These are phyloP conservation scores for Dendrolimus pini DNA, from an alignment of 2,888 invertebrate species.

Conservation along the genomic window DNA sequence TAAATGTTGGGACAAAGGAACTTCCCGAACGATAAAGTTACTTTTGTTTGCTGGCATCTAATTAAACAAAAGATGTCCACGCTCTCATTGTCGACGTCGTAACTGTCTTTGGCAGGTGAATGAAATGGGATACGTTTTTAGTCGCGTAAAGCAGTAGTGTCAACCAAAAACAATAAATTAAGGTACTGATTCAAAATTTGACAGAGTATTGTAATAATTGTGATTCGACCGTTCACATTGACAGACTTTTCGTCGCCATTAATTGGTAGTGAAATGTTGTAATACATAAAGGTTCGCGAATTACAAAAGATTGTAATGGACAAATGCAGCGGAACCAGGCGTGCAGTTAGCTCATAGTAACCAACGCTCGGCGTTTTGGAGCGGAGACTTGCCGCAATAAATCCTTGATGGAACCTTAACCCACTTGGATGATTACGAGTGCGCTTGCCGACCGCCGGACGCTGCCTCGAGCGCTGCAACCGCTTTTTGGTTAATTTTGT, in stretches of 20 bases:
- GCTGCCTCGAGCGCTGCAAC: slow-evolving; percentile 48
- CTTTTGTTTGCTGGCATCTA: slow-evolving; percentile 63
- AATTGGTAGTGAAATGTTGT: slow-evolving; percentile 31
- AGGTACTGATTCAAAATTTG: neutral
- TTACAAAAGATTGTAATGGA: slow-evolving; percentile 49
- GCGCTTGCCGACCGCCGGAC: slow-evolving; percentile 45
- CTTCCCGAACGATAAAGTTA: slow-evolving; percentile 61
- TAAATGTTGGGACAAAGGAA: slow-evolving; percentile 49
- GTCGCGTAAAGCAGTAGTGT: neutral
- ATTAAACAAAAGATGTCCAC: slow-evolving; percentile 65
- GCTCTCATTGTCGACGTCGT: slow-evolving; percentile 37
- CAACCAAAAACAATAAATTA: neutral
- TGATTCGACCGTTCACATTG: slow-evolving; percentile 10
- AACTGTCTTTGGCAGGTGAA: slow-evolving; percentile 48
- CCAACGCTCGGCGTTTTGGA: slow-evolving; percentile 67
- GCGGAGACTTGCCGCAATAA: slow-evolving; percentile 76
- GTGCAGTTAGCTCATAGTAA: slow-evolving; percentile 70
- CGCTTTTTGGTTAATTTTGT: slow-evolving; percentile 38
- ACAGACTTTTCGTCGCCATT: slow-evolving; percentile 49
- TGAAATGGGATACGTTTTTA: slow-evolving; percentile 30
- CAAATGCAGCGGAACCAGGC: slow-evolving; percentile 69
- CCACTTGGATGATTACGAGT: slow-evolving; percentile 74
- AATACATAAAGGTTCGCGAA: slow-evolving; percentile 21
- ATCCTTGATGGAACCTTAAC: slow-evolving; percentile 76
- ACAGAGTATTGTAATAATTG: neutral